A percentile compares a stretch with the other conserved stretches of the same genome.
Evolutionary conservation across 2,797 vertebrate species (phyloP).

Genomic region (Poecilia wingei): DNA sequence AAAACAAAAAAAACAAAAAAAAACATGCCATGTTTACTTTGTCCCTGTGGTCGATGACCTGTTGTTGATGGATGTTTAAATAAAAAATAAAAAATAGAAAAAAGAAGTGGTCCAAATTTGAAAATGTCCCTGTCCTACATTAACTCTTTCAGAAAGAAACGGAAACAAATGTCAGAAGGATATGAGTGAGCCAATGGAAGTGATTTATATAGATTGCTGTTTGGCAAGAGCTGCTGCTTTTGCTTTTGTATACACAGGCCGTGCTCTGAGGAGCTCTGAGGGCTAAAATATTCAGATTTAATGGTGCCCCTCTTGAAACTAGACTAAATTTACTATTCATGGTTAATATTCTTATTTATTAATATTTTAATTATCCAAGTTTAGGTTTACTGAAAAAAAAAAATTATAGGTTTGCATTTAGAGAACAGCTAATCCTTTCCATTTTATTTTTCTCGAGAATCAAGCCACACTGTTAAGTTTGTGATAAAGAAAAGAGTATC

Average conservation of each 20-base stretch:
- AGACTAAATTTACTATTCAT: not conserved
- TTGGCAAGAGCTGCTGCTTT: conserved; percentile 69
- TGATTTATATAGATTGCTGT: conserved; percentile 81
- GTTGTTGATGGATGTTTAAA: too few species aligned
- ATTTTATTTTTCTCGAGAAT: not conserved
- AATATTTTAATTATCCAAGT: not conserved
- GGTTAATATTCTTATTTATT: not conserved
- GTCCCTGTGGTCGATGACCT: too few species aligned
- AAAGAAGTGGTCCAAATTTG: not conserved
- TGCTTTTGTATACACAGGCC: conserved; percentile 71
- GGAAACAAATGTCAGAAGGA: not conserved
- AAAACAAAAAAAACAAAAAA: too few species aligned
- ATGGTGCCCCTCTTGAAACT: not conserved
- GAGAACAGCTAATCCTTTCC: not conserved
- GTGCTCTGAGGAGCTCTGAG: conserved; percentile 77
- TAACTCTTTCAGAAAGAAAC: not conserved
- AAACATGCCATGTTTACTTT: too few species aligned
- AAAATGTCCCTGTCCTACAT: not conserved
- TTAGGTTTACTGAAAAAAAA: not conserved
- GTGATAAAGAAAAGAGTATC: not conserved
- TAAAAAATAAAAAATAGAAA: too few species aligned
- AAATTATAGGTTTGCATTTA: not conserved
- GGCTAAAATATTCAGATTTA: conserved; percentile 50
- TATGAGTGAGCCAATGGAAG: conserved; percentile 29
- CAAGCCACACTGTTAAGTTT: not conserved